These are phyloP conservation scores for Tyrannus savana DNA, from an alignment of 2,113 vertebrate species.

Conservation along the genomic window DNA sequence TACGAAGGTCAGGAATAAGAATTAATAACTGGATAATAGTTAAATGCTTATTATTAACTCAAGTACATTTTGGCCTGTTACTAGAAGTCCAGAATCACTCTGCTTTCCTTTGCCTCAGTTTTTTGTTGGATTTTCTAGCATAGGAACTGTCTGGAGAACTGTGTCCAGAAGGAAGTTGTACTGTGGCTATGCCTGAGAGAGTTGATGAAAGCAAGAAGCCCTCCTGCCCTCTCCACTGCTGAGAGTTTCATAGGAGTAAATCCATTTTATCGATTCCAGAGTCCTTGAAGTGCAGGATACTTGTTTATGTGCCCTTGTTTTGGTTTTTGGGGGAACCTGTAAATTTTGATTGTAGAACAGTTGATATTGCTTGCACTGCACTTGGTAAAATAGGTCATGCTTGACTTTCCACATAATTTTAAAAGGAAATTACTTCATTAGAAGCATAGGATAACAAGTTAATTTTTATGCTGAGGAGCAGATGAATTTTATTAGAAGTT, in stretches of 20 bases:
- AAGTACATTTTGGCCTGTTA: neutral
- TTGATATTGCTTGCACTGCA: neutral
- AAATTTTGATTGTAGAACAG: neutral
- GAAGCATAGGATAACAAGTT: neutral
- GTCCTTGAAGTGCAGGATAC: neutral
- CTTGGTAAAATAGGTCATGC: neutral
- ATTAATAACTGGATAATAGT: neutral
- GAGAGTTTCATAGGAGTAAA: neutral
- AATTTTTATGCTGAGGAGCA: neutral
- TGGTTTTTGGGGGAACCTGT: neutral
- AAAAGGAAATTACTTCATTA: neutral
- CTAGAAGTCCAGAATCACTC: neutral
- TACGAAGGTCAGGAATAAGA: neutral
- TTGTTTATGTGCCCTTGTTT: neutral
- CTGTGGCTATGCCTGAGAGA: neutral
- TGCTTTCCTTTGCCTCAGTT: neutral
- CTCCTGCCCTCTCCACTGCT: neutral
- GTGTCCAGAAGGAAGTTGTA: neutral
- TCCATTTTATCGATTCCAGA: neutral
- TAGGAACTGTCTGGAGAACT: neutral
- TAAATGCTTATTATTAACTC: neutral
- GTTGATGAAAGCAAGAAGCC: neutral
- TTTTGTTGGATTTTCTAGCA: neutral
- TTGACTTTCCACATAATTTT: neutral
- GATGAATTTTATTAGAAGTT: neutral